A percentile compares a stretch with the other conserved stretches of the same genome.
phyloP scores from a whole-genome alignment of 1,140 invertebrate genomes.

The Drosophila willistoni region DNA sequence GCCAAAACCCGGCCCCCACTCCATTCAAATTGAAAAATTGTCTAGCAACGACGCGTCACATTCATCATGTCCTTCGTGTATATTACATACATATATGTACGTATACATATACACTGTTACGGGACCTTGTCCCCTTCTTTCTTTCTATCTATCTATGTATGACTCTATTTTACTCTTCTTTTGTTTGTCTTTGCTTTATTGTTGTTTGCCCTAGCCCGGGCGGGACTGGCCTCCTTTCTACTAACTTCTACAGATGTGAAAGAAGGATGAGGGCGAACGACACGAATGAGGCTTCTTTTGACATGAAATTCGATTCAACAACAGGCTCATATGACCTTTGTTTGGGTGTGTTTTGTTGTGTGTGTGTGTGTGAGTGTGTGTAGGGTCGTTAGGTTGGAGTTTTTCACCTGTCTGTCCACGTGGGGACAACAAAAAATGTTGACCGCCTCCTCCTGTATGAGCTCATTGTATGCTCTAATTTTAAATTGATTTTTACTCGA shows the following conservation, averaged over 20 bases:
- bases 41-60: conserved; percentile 75
- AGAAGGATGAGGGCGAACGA: not conserved
- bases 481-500: conserved; percentile 72
- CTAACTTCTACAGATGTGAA: conserved; percentile 13
- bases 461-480: conserved; percentile 74
- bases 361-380: conserved; percentile 17
- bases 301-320: conserved; percentile 77
- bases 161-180: conserved; percentile 68
- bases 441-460: conserved; percentile 33
- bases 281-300: conserved; percentile 65
- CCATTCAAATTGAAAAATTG: conserved; percentile 80
- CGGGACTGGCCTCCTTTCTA: conserved; percentile 44
- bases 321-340: conserved; percentile 45
- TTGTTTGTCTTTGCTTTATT: conserved; percentile 80
- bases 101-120: conserved; percentile 14
- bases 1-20: not conserved
- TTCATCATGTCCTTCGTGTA: conserved; percentile 65
- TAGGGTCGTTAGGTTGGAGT: conserved; percentile 13
- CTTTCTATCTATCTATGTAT: conserved; percentile 15
- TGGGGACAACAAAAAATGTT: conserved; percentile 39
- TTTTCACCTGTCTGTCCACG: conserved; percentile 61
- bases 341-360: conserved; percentile 20
- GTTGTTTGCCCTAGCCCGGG: conserved; percentile 72
- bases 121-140: conserved; percentile 19
- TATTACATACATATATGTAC: conserved; percentile 39